phyloP scores from a whole-genome alignment of 1,140 invertebrate species.

The Plodia interpunctella region DNA sequence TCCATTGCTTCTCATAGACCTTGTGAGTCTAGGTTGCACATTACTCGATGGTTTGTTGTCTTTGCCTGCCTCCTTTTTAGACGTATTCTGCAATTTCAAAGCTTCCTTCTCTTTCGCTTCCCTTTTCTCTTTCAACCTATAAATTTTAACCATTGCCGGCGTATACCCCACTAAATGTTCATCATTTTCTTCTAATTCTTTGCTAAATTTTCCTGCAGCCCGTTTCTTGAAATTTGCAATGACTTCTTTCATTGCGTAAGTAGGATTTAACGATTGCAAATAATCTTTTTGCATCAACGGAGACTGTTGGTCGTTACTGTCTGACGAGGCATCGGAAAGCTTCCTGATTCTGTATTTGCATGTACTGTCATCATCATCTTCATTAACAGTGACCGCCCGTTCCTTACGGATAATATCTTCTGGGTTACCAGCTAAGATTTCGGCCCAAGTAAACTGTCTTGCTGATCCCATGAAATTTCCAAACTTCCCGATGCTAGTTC shows the following conservation, averaged over 20 bases:
- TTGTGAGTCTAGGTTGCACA: conserved; percentile 37
- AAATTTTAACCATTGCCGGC: conserved; percentile 75
- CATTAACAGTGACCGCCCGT: conserved; percentile 40
- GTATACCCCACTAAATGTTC: conserved; percentile 73
- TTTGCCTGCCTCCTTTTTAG: conserved; percentile 27
- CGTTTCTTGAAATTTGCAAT: conserved; percentile 68
- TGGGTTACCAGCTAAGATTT: conserved; percentile 77
- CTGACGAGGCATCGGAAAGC: conserved; percentile 61
- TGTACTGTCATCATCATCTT: conserved; percentile 52
- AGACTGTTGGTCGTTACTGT: conserved; percentile 52
- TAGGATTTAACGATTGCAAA: conserved; percentile 73
- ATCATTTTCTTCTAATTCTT: conserved; percentile 46
- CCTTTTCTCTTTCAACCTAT: conserved; percentile 65
- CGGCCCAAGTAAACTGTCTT: conserved; percentile 77
- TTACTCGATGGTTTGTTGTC: background rate
- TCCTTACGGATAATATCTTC: conserved; percentile 77
- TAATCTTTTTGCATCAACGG: conserved; percentile 68
- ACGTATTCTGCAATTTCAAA: conserved; percentile 38
- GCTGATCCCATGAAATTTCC: conserved; percentile 75
- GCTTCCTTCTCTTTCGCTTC: conserved; percentile 57
- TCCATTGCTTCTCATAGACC: conserved; percentile 43
- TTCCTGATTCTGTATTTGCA: conserved; percentile 72
- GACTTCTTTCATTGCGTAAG: conserved; percentile 78
- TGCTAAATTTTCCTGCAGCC: conserved; percentile 43
- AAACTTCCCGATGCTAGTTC: conserved; percentile 71